Base-by-base conservation (phyloP, 2,797 vertebrate species). In the Periophthalmus magnuspinnatus region DNA sequence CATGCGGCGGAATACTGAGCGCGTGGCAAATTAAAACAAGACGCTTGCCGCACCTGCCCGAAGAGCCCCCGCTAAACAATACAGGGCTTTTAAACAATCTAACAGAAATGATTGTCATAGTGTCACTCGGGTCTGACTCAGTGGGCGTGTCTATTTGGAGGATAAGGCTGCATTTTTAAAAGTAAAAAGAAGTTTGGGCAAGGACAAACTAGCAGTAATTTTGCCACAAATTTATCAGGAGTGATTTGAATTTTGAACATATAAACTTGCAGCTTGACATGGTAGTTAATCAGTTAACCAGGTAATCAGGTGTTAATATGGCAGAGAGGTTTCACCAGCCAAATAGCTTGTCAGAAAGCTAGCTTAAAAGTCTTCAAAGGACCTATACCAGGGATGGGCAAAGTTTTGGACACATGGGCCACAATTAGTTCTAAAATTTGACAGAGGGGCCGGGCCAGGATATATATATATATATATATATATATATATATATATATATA, bases 11-110 rank as follows among this genome's bases (percentile, higher is more conserved):
- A 89, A 91, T 90, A 84, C 83, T 81, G 86, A 92, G 82, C 72
- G 73, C 78, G 81, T 54, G 82, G 78, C 79, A 90, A 90, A 93
- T 91, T 90, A 90, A 90, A 89, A 90, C 87, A 77, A 83, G 84
- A 84, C 69, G 85, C 80, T 69, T 68, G 68, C 75, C 75, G 77
- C 82, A 89, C 86, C 84, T 90, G 88, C 84, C 76, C 72, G 76
- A 83, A 83, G 81, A 81, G 76, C 72, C 72, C 77, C 75, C 69
- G 60, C 84, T 72, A 70, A 86, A 84, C 80, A 84, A 72, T 82
- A 45, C 33, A 17, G 47, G 61, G 73, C 73, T 56, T 68, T 61
- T 68, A 45, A 73, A 79, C 55, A 68, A 57, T 69, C 60, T 67
- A 74, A 78, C 65, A 69, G 50, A 48, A 74, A 79, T 76, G 77